phyloP scores from a whole-genome alignment of 2,888 invertebrate species.

The Aethes cnicana region DNA sequence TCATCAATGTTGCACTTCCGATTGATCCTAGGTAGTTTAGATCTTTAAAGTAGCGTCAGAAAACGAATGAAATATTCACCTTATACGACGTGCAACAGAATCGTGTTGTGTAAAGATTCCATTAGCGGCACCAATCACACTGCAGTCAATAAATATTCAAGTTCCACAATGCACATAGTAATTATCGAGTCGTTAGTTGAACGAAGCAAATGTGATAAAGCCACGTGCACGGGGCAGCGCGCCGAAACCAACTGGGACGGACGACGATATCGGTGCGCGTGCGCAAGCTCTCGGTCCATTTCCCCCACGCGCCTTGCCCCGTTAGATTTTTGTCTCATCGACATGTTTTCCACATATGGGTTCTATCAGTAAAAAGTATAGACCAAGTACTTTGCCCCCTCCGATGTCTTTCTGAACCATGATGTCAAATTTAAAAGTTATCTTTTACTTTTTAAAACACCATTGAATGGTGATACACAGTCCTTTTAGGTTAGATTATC shows the following conservation, averaged over 20 bases:
- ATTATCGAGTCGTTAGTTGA: conserved; percentile 41
- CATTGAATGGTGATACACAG: too few species aligned
- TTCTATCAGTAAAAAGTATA: too few species aligned
- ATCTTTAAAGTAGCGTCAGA: neutral
- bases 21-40: too few species aligned
- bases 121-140: conserved; percentile 18
- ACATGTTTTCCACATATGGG: conserved; percentile 44
- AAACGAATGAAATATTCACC: conserved; percentile 13
- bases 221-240: conserved; percentile 77
- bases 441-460: too few species aligned
- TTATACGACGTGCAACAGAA: conserved; percentile 1
- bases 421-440: too few species aligned
- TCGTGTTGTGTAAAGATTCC: conserved; percentile 7
- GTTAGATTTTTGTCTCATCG: conserved; percentile 64
- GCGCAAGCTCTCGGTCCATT: conserved; percentile 77
- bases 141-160: conserved; percentile 27
- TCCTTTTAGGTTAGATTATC: too few species aligned
- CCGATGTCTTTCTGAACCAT: too few species aligned
- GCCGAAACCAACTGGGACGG: conserved; percentile 79
- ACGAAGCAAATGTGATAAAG: conserved; percentile 58
- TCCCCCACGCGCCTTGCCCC: conserved; percentile 79
- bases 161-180: conserved; percentile 39
- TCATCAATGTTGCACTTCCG: too few species aligned
- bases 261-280: conserved; percentile 75
- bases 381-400: too few species aligned